These are phyloP conservation scores for Trinectes maculatus DNA, from an alignment of 2,113 vertebrate genomes.

Conservation along the genomic window DNA sequence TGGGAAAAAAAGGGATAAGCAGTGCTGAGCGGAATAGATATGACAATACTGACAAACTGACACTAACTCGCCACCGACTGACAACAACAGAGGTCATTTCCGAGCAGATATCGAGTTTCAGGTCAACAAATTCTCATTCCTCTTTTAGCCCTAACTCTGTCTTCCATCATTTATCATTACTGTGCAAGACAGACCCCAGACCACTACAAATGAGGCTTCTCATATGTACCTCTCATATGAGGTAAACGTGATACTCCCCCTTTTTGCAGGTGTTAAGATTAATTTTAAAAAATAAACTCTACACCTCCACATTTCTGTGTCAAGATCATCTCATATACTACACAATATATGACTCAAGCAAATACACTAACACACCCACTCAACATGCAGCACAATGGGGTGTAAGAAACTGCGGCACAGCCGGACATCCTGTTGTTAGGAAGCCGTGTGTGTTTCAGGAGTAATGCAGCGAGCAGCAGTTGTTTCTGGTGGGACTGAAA, in stretches of 20 bases:
- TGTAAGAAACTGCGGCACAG: slow-evolving; percentile 35
- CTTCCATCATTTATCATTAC: slow-evolving; percentile 31
- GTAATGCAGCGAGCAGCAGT: slow-evolving; percentile 61
- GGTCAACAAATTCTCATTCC: slow-evolving; percentile 29
- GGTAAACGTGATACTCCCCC: slow-evolving; percentile 6
- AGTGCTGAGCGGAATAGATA: slow-evolving; percentile 1
- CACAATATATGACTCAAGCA: no score
- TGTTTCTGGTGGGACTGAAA: slow-evolving; percentile 57
- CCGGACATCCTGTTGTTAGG: slow-evolving; percentile 74
- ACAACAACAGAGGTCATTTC: slow-evolving; percentile 12
- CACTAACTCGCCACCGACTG: slow-evolving; percentile 10
- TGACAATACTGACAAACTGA: background rate
- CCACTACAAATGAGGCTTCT: slow-evolving; percentile 2
- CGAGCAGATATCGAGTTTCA: slow-evolving; percentile 26
- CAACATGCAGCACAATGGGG: slow-evolving; percentile 16
- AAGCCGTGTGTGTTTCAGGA: slow-evolving; percentile 57
- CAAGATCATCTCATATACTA: no score
- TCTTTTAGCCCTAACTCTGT: slow-evolving; percentile 35
- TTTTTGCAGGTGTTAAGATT: slow-evolving; percentile 11
- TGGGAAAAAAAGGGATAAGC: background rate
- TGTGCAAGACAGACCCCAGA: slow-evolving; percentile 28
- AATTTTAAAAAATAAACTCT: slow-evolving; percentile 17
- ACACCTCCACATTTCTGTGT: slow-evolving; percentile 13
- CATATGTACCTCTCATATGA: no score
- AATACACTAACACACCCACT: slow-evolving; percentile 12